A percentile compares a stretch with the other conserved stretches of the same genome.
These are phyloP conservation scores for Theonella swinhoei DNA, from an alignment of 37 sponge, comb jelly and placozoan genomes.

Conservation along the genomic window DNA sequence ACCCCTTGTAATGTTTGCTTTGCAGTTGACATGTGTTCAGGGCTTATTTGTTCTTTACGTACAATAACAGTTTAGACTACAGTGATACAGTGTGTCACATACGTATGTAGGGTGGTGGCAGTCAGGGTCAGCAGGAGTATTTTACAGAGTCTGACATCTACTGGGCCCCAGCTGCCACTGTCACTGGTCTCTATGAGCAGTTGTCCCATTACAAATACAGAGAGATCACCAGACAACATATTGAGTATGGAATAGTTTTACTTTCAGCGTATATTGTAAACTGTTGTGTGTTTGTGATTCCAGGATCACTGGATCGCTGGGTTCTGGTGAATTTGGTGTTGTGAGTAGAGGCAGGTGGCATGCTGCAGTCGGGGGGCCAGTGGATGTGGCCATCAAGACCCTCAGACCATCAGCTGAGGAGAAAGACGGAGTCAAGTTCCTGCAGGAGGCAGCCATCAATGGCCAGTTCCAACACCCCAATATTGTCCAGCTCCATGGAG, in stretches of 20 bases:
- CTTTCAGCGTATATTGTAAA: too few species aligned
- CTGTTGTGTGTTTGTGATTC: too few species aligned
- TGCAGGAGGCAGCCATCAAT: conserved; percentile 61
- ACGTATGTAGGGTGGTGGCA: too few species aligned
- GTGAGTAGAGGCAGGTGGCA: conserved; percentile 25
- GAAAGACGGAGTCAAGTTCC: conserved; percentile 43
- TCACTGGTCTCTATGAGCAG: conserved; percentile 59
- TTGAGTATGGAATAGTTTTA: conserved; percentile 41
- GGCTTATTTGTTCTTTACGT: too few species aligned
- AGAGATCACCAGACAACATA: conserved; percentile 38
- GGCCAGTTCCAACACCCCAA: conserved; percentile 34
- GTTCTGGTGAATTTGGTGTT: conserved; percentile 49
- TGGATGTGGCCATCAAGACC: conserved; percentile 46
- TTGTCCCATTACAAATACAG: conserved; percentile 60
- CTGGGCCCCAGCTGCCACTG: conserved; percentile 59
- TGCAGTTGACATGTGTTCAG: too few species aligned
- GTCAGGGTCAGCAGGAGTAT: too few species aligned
- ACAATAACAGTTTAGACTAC: not conserved
- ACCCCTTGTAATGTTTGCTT: too few species aligned
- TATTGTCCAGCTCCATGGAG: conserved; percentile 45
- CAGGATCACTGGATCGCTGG: conserved; percentile 5
- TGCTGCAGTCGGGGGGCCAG: not conserved
- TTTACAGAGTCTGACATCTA: conserved; percentile 18
- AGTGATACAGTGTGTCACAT: not conserved
- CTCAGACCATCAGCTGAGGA: conserved; percentile 11